Conservation (phyloP, 2,113 vertebrate species). For the Sprattus sprattus region DNA sequence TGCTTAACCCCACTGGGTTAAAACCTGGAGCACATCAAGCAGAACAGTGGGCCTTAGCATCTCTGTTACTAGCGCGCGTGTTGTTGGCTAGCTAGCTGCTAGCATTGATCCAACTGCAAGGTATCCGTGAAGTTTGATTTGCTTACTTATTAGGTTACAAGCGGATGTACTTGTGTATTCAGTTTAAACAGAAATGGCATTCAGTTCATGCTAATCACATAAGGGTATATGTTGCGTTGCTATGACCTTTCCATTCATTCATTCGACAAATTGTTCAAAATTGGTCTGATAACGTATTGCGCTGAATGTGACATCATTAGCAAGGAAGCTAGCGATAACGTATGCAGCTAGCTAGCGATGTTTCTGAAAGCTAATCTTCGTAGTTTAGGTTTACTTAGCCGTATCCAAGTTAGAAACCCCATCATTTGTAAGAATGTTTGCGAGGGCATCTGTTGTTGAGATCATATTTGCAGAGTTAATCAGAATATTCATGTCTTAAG, state of each 20-base stretch:
- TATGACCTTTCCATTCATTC: background rate
- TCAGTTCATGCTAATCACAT: background rate
- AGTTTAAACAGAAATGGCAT: background rate
- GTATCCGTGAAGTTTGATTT: background rate
- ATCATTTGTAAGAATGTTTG: background rate
- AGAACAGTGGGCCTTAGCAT: background rate
- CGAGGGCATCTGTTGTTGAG: no score
- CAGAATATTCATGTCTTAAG: no score
- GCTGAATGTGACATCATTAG: background rate
- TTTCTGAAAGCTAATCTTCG: background rate
- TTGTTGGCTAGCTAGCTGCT: background rate
- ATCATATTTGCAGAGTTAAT: no score
- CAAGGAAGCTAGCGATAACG: background rate
- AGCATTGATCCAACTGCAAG: background rate
- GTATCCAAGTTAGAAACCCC: background rate
- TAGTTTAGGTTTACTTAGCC: background rate
- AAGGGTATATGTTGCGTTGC: background rate
- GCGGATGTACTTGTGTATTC: background rate
- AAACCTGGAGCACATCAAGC: background rate
- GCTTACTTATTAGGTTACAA: background rate
- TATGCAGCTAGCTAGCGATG: background rate
- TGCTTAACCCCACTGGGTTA: background rate
- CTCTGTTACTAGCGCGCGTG: background rate
- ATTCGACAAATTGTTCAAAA: background rate
- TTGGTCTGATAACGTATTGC: background rate